Evolutionary conservation across 1,140 invertebrate genomes (phyloP).

Genomic region (Formica selysi): DNA sequence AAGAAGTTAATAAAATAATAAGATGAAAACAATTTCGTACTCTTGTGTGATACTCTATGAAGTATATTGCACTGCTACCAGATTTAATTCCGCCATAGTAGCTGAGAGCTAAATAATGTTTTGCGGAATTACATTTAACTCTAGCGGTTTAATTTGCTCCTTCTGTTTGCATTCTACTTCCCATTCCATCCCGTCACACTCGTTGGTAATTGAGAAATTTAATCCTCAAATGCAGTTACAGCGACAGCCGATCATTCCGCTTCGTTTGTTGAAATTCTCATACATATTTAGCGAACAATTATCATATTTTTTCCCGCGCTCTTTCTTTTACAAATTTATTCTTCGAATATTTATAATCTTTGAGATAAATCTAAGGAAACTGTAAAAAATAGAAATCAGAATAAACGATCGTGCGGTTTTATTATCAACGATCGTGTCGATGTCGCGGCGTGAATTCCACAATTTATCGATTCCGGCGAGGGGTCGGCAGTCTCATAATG

Average conservation of each 20-base stretch:
- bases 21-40: constrained; percentile 30
- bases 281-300: constrained; percentile 13
- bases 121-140: constrained; percentile 54
- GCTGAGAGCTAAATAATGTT: constrained; percentile 57
- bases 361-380: background rate
- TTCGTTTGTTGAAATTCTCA: constrained; percentile 1
- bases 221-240: constrained; percentile 36
- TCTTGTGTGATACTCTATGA: constrained; percentile 28
- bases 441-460: background rate
- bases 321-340: background rate
- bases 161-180: constrained; percentile 49
- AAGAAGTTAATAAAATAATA: constrained; percentile 30
- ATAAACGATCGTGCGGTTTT: background rate
- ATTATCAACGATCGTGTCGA: background rate
- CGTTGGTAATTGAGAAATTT: constrained; percentile 55
- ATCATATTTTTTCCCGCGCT: background rate
- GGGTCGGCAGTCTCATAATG: background rate
- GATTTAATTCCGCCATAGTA: constrained; percentile 46
- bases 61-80: constrained; percentile 22
- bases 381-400: constrained; percentile 1
- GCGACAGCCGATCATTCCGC: constrained; percentile 23
- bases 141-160: constrained; percentile 53
- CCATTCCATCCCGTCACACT: constrained; percentile 50
- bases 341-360: background rate
- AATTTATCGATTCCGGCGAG: constrained; percentile 17